A percentile compares a stretch with the other conserved stretches of the same genome.
These are phyloP conservation scores for Dynastes maya DNA, from an alignment of 2,888 invertebrate genomes.

Conservation along the genomic window DNA sequence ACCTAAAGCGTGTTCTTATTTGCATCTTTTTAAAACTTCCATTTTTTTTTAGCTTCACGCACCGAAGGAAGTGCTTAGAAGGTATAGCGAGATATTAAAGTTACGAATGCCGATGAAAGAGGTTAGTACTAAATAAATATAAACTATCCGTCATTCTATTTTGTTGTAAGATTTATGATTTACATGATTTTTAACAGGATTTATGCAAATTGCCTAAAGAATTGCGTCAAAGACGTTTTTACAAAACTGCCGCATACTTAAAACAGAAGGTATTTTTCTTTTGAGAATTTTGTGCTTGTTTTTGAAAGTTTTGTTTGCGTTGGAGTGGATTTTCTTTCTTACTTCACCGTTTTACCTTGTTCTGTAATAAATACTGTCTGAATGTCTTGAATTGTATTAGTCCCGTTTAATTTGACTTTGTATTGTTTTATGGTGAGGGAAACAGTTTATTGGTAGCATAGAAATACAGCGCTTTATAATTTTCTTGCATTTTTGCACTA, in stretches of 20 bases:
- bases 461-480: too few relatives aligned
- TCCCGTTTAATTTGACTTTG: too few relatives aligned
- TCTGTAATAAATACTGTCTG: too few relatives aligned
- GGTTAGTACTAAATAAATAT: conserved; percentile 69
- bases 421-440: too few relatives aligned
- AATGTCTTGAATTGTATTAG: too few relatives aligned
- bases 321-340: conserved; percentile 23
- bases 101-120: conserved; percentile 95
- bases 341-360: neutral
- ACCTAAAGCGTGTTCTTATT: neutral
- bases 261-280: conserved; percentile 74
- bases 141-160: conserved; percentile 23
- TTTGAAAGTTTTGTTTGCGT: neutral
- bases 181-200: conserved; percentile 72
- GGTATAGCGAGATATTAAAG: conserved; percentile 94
- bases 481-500: too few relatives aligned
- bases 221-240: conserved; percentile 76
- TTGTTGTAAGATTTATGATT: conserved; percentile 47
- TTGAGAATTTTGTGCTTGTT: conserved; percentile 15
- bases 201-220: conserved; percentile 76
- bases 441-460: too few relatives aligned
- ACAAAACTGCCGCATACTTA: conserved; percentile 79
- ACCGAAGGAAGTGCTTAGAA: conserved; percentile 84
- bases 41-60: conserved; percentile 82
- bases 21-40: neutral